Evolutionary conservation across 2,113 vertebrate genomes (phyloP).

Genomic region (Corapipo altera): DNA sequence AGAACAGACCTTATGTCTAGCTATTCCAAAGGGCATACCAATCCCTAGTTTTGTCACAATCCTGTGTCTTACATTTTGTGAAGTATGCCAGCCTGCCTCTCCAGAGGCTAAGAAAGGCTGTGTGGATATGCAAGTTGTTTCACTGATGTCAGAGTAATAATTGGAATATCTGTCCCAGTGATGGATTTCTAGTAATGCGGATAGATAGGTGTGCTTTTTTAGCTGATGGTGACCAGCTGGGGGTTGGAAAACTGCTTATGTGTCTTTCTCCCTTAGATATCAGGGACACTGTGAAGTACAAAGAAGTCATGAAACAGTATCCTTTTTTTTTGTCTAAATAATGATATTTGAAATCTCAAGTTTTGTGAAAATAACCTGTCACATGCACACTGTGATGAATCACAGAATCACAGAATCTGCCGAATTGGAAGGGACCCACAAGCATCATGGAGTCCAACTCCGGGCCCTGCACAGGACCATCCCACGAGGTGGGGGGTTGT

Average conservation of each 20-base stretch:
- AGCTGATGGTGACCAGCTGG: not conserved
- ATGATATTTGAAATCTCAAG: not conserved
- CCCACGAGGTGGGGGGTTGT: not conserved
- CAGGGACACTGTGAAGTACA: slow-evolving; percentile 96
- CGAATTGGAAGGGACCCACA: not conserved
- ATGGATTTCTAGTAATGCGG: not conserved
- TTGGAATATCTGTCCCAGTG: not conserved
- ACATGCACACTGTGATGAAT: accelerated
- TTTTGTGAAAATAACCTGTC: not conserved
- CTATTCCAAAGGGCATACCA: not conserved
- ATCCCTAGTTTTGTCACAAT: not conserved
- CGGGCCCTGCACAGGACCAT: not conserved
- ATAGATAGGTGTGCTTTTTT: not conserved
- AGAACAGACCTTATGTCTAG: not conserved
- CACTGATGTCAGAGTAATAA: not conserved
- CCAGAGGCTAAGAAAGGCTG: not conserved
- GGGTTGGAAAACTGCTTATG: not conserved
- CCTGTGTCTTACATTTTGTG: not conserved
- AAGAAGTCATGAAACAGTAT: slow-evolving; percentile 99
- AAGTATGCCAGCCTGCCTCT: not conserved
- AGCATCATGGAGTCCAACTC: not conserved
- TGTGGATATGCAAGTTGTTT: accelerated
- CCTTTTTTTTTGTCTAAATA: slow-evolving; percentile 59
- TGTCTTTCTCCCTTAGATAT: slow-evolving; percentile 79
- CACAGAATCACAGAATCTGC: not conserved